These are phyloP conservation scores for Melolontha melolontha DNA, from an alignment of 2,888 invertebrate genomes.

Conservation along the genomic window DNA sequence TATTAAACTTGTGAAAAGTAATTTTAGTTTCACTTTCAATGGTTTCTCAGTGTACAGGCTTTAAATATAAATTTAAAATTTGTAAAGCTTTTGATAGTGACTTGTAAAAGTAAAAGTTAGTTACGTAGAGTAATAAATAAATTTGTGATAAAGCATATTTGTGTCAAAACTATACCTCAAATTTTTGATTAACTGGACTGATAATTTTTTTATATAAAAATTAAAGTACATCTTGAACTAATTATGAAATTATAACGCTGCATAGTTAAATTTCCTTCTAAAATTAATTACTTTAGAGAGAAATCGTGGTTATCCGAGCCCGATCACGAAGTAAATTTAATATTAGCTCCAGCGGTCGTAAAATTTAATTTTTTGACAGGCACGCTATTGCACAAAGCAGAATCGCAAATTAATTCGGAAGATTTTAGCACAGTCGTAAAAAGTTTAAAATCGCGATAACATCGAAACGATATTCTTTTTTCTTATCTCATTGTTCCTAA, in stretches of 20 bases:
- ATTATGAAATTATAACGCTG: conserved; percentile 19
- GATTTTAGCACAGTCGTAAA: conserved; percentile 21
- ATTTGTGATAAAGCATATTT: no score
- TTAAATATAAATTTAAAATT: no score
- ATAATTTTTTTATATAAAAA: not conserved
- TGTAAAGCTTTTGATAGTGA: no score
- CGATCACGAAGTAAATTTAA: conserved; percentile 26
- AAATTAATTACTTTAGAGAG: conserved; percentile 24
- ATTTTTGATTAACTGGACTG: no score
- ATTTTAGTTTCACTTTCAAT: no score
- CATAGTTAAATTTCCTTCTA: conserved; percentile 12
- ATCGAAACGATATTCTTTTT: conserved; percentile 35
- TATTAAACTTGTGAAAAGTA: no score
- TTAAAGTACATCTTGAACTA: conserved; percentile 9
- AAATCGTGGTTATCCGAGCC: conserved; percentile 19
- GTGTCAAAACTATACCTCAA: no score
- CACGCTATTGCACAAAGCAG: conserved; percentile 12
- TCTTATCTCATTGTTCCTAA: conserved; percentile 33
- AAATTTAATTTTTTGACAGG: conserved; percentile 31
- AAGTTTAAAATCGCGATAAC: conserved; percentile 26
- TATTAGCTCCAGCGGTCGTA: conserved; percentile 22
- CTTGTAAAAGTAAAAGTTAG: no score
- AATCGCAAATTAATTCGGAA: conserved; percentile 21
- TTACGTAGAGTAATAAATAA: no score
- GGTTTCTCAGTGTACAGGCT: no score